phyloP scores from a whole-genome alignment of 2,888 invertebrate species.

The Lutraria lutraria region DNA sequence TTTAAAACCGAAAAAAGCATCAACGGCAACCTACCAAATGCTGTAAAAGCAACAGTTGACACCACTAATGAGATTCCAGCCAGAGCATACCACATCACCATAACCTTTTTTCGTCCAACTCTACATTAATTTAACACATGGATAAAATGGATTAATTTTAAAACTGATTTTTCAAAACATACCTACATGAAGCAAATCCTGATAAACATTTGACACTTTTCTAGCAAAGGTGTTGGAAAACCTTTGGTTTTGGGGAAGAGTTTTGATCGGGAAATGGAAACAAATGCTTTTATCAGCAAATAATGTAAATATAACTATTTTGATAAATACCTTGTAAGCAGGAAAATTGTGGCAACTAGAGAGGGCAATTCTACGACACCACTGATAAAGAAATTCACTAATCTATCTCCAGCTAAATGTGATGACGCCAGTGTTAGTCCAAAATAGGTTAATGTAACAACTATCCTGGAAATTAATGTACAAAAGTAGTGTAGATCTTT shows the following conservation, averaged over 20 bases:
- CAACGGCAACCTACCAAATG: conserved; percentile 53
- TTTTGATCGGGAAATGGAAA: too few relatives aligned
- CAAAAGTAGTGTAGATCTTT: background rate
- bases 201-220: too few relatives aligned
- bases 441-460: conserved; percentile 79
- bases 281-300: too few relatives aligned
- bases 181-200: background rate
- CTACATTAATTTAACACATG: conserved; percentile 38
- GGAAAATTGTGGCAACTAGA: conserved; percentile 28
- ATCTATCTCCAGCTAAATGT: conserved; percentile 78
- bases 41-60: conserved; percentile 63
- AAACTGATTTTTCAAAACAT: background rate
- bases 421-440: conserved; percentile 79
- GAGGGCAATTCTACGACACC: conserved; percentile 73
- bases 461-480: conserved; percentile 72
- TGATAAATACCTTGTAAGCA: conserved; percentile 7
- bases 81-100: conserved; percentile 66
- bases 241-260: too few relatives aligned
- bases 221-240: too few relatives aligned
- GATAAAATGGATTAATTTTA: background rate
- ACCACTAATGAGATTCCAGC: conserved; percentile 65
- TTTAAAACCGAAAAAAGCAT: too few relatives aligned
- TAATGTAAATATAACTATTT: too few relatives aligned
- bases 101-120: conserved; percentile 68
- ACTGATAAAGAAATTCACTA: conserved; percentile 75